Base-by-base conservation (phyloP, 2,888 invertebrate genomes). In the Rhynchonema sp. region DNA sequence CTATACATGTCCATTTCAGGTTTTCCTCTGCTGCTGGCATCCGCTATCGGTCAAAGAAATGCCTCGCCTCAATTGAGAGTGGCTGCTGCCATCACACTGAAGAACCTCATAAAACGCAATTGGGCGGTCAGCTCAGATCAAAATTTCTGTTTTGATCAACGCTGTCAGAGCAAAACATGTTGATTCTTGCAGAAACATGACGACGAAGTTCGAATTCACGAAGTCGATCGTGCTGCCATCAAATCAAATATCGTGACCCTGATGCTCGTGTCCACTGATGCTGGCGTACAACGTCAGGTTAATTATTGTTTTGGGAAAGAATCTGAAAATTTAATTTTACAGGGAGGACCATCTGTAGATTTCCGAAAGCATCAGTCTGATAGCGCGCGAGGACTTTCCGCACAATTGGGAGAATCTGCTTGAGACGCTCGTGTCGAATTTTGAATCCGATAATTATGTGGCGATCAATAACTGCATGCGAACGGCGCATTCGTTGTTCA, bases 381-480 rank as follows among this genome's bases (percentile, higher is more conserved):
- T 96, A 62, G 94, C 94, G n/a, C 84, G 85, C 71, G 83, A 86
- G 67, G 98, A 98, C 77, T 99, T 98, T 73, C 98, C 98, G 0
- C 82, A 84, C 63, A 87, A 90, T 73, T 98, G 98, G 98, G 90
- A 88, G 0, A 84, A 84, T 64, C 80, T 99, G 1, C 84, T 98
- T 29, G 81, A 85, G 46, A 86, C 91, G 73, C 87, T 99, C 86
- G 87, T 94, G 20, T 83, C 84, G 56, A 88, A 91, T 72, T 90
- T 96, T 30, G 56, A 52, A 13, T 59, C 62, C 3, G 62, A 64
- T 20, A 64, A 66, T 74, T 91, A 96, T 74, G 84, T 89, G 73
- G 79, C 90, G 0, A 91, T 96, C 63, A 91, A 94, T 73, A 94
- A 94, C 0, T 84, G 94, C 0, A 79, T 99, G 17, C 82, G 87